Conservation (phyloP, 2,113 vertebrate species). For the Puma concolor region DNA sequence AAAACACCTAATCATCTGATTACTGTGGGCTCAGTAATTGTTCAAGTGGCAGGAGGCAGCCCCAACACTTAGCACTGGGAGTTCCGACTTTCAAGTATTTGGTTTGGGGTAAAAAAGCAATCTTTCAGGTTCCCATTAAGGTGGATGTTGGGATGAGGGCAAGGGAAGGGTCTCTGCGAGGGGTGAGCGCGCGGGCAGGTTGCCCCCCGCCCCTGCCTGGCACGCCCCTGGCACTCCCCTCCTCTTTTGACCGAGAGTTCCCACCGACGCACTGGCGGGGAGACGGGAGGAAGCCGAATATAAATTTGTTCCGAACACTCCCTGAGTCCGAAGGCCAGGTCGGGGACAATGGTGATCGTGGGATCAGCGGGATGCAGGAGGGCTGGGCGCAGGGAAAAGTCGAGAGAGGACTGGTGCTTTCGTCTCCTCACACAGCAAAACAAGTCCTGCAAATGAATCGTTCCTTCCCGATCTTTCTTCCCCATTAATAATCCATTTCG, state of each 20-base stretch:
- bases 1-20: conserved; percentile 72
- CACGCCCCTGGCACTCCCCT: conserved; percentile 56
- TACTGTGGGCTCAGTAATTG: conserved; percentile 45
- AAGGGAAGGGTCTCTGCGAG: background rate
- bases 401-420: conserved; percentile 70
- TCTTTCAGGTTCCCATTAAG: conserved; percentile 44
- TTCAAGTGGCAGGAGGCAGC: conserved; percentile 62
- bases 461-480: conserved; percentile 70
- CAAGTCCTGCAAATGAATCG: conserved; percentile 75
- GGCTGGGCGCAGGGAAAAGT: conserved; percentile 79
- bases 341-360: conserved; percentile 82
- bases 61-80: conserved; percentile 53
- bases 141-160: conserved; percentile 16
- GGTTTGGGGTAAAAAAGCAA: background rate
- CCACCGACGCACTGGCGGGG: conserved; percentile 65
- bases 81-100: conserved; percentile 52
- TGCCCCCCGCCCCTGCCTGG: conserved; percentile 1
- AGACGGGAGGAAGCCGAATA: conserved; percentile 76
- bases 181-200: background rate
- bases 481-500: conserved; percentile 72
- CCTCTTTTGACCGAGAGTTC: conserved; percentile 50
- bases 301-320: conserved; percentile 83
- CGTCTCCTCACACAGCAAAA: conserved; percentile 67
- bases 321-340: conserved; percentile 81
- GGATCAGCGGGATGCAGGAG: conserved; percentile 78